phyloP scores from a whole-genome alignment of 2,113 vertebrate genomes.

The Forbesichthys papilliferus region DNA sequence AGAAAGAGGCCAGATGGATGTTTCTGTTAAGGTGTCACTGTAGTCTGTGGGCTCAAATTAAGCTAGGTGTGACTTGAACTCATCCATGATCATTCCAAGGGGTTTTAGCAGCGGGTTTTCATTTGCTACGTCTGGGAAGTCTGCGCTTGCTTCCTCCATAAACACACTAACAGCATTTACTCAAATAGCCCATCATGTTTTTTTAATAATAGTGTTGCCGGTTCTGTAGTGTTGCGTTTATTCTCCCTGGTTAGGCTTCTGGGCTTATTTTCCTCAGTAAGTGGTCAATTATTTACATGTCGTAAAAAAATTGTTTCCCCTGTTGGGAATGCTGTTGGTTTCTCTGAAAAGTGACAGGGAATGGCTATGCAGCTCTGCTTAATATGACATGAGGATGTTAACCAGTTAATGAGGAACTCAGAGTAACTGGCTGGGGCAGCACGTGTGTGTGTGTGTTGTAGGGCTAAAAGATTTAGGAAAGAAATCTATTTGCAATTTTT shows the following conservation, averaged over 20 bases:
- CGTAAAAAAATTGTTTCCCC: conserved; percentile 9
- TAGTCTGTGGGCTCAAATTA: conserved; percentile 35
- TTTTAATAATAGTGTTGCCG: not conserved
- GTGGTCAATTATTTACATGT: conserved; percentile 20
- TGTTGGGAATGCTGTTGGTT: conserved; percentile 27
- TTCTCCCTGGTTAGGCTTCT: not conserved
- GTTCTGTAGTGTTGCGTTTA: not conserved
- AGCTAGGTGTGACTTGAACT: conserved; percentile 40
- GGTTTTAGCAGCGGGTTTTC: conserved; percentile 9
- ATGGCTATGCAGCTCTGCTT: conserved; percentile 15
- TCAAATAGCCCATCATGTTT: too few relatives aligned
- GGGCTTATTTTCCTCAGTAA: conserved; percentile 14
- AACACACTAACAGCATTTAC: not conserved
- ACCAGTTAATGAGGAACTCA: conserved; percentile 25
- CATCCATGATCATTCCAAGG: conserved; percentile 55
- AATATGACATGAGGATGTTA: conserved; percentile 18
- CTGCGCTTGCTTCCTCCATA: conserved; percentile 15
- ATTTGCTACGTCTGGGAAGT: conserved; percentile 39
- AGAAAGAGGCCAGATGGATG: conserved; percentile 23
- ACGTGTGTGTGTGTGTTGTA: conserved; percentile 21
- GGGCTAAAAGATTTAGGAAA: too few relatives aligned
- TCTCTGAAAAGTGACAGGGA: conserved; percentile 20
- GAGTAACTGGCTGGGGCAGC: conserved; percentile 45
- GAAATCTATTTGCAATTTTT: too few relatives aligned
- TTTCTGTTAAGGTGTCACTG: conserved; percentile 24